phyloP scores from a whole-genome alignment of 2,888 invertebrate genomes.

The Ametastegia equiseti region DNA sequence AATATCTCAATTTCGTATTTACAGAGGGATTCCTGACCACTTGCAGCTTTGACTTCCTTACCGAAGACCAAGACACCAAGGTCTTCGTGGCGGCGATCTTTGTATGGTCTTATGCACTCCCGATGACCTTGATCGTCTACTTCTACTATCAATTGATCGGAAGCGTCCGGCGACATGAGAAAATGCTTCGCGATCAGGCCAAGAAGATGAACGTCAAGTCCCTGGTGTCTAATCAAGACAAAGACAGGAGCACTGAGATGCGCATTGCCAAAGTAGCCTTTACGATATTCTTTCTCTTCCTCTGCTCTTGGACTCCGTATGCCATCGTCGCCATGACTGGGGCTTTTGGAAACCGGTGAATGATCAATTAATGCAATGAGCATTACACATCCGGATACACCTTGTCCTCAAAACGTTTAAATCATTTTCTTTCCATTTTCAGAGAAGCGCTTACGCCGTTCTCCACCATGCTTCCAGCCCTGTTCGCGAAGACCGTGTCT shows the following conservation, averaged over 20 bases:
- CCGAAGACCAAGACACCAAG: constrained; percentile 87
- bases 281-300: constrained; percentile 90
- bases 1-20: constrained; percentile 61
- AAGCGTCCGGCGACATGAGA: constrained; percentile 92
- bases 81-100: constrained; percentile 88
- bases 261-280: constrained; percentile 93
- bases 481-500: constrained; percentile 92
- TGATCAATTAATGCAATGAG: neutral
- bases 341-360: constrained; percentile 85
- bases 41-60: constrained; percentile 90
- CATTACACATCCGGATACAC: too few species aligned
- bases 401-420: neutral
- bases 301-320: constrained; percentile 95
- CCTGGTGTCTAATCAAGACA: constrained; percentile 84
- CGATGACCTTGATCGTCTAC: constrained; percentile 87
- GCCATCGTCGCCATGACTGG: constrained; percentile 90
- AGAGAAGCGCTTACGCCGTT: constrained; percentile 76
- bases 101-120: constrained; percentile 86
- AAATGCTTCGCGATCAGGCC: constrained; percentile 87
- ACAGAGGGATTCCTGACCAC: constrained; percentile 94
- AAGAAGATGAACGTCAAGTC: constrained; percentile 96
- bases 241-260: constrained; percentile 87
- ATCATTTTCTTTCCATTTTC: constrained; percentile 48
- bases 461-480: constrained; percentile 90
- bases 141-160: constrained; percentile 93